Conservation (phyloP, 2,113 vertebrate genomes). For the Podilymbus podiceps region DNA sequence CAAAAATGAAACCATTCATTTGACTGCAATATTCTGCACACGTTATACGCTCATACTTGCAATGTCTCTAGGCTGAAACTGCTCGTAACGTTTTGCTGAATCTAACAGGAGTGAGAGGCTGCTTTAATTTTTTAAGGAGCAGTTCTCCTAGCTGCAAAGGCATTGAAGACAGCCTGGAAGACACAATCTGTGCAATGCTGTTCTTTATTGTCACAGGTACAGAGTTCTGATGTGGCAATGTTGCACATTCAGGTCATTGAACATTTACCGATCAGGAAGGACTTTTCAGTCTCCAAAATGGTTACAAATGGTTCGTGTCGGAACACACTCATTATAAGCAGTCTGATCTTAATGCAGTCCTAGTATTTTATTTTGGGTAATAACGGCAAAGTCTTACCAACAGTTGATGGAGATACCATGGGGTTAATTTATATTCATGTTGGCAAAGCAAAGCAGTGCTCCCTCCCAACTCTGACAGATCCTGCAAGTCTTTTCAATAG, state of each 20-base stretch:
- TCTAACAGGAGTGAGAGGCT: not conserved
- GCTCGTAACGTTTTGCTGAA: not conserved
- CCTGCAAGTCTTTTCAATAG: not conserved
- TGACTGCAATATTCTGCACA: not conserved
- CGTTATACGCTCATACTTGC: not conserved
- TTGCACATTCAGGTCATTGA: conserved; percentile 15
- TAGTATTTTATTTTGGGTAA: not conserved
- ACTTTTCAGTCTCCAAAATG: conserved; percentile 22
- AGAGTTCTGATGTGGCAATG: conserved; percentile 12
- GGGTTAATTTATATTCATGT: conserved; percentile 23
- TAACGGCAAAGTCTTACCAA: conserved; percentile 65
- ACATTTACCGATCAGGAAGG: not conserved
- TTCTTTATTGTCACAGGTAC: conserved; percentile 70
- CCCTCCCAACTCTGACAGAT: not conserved
- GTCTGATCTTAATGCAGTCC: not conserved
- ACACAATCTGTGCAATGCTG: not conserved
- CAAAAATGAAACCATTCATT: not conserved
- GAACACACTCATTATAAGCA: not conserved
- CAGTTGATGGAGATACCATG: conserved; percentile 27
- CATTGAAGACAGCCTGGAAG: conserved; percentile 50
- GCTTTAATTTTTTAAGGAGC: not conserved
- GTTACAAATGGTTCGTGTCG: not conserved
- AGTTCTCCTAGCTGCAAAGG: not conserved
- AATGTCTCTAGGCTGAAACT: conserved; percentile 20
- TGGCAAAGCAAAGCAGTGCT: conserved; percentile 48